These are phyloP conservation scores for Cataglyphis altisquamis DNA, from an alignment of 2,888 invertebrate species.

Conservation along the genomic window DNA sequence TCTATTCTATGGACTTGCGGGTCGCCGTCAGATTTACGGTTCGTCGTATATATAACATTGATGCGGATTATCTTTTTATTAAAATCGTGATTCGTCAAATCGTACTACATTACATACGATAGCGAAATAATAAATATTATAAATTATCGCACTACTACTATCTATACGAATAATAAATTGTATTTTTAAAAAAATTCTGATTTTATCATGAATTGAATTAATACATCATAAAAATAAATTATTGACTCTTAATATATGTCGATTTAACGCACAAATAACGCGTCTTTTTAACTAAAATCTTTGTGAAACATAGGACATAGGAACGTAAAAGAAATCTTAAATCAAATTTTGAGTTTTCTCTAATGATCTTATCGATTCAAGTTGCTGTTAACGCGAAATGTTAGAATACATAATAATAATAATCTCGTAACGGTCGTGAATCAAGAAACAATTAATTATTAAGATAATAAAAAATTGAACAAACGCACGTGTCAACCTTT, in stretches of 20 bases:
- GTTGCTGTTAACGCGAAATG: background rate
- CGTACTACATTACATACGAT: background rate
- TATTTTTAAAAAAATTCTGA: background rate
- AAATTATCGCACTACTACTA: background rate
- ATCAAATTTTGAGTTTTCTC: background rate
- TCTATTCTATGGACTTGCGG: conserved; percentile 69
- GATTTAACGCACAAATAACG: background rate
- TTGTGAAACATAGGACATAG: background rate
- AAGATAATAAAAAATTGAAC: background rate
- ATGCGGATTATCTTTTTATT: conserved; percentile 12
- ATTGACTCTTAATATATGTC: background rate
- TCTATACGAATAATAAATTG: background rate
- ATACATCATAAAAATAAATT: conserved; percentile 6
- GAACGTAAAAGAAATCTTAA: background rate
- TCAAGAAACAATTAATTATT: conserved; percentile 17
- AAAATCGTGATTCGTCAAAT: conserved; percentile 17
- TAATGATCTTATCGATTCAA: background rate
- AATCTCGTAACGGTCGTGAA: background rate
- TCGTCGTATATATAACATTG: background rate
- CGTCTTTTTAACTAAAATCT: background rate
- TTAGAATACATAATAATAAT: background rate
- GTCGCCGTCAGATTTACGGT: conserved; percentile 69
- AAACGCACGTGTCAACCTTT: conserved; percentile 17
- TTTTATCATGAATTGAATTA: background rate
- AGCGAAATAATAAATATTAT: conserved; percentile 19